Conservation (phyloP, 2,888 invertebrate genomes). For the Apodemia duryi region DNA sequence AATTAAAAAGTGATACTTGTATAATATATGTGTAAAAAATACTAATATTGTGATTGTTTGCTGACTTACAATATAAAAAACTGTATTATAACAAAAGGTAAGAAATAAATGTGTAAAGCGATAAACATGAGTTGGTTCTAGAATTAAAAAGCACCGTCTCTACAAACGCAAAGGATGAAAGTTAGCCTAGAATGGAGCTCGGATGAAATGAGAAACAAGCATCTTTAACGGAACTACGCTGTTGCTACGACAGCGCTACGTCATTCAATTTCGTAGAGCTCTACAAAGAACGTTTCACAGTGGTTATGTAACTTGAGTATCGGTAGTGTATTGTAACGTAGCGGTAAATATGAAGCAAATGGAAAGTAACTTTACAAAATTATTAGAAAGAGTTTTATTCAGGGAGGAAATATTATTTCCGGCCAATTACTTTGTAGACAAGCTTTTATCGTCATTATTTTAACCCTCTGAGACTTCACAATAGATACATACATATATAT, state of each 20-base stretch:
- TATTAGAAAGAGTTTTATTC: background rate
- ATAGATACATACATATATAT: background rate
- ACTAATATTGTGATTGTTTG: no score
- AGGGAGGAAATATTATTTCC: background rate
- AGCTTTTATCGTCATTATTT: background rate
- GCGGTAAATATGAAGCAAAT: constrained; percentile 1
- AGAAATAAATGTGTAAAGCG: background rate
- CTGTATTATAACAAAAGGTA: no score
- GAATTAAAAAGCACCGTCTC: background rate
- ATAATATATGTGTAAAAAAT: no score
- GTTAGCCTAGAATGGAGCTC: background rate
- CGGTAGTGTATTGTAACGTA: background rate
- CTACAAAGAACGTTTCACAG: constrained; percentile 8
- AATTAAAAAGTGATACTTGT: no score
- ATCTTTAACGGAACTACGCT: constrained; percentile 9
- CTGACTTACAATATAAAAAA: no score
- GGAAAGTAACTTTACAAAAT: background rate
- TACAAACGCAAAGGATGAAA: background rate
- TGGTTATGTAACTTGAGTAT: constrained; percentile 9
- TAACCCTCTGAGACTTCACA: background rate
- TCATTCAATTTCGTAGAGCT: constrained; percentile 5
- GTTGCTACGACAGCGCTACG: constrained; percentile 13
- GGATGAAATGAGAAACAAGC: constrained; percentile 5
- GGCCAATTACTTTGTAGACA: background rate
- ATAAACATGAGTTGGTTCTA: background rate